These are phyloP conservation scores for Conistra vaccinii DNA, from an alignment of 2,888 invertebrate genomes.

Conservation along the genomic window DNA sequence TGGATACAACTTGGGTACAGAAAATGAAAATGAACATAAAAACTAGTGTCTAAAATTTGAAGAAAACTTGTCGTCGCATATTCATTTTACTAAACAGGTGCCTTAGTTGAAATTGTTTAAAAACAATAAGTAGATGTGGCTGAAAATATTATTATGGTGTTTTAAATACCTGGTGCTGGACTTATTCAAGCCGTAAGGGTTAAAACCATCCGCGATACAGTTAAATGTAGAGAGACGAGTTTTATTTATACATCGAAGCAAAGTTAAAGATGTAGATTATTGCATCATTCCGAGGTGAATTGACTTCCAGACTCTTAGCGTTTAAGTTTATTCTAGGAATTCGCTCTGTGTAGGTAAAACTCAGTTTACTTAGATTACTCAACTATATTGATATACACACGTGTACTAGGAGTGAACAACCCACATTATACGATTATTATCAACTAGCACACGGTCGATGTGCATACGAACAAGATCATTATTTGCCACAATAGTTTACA, in stretches of 20 bases:
- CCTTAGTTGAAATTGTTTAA: neutral
- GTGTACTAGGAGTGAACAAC: slow-evolving; percentile 41
- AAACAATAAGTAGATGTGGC: neutral
- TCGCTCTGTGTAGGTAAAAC: slow-evolving; percentile 13
- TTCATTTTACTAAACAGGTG: neutral
- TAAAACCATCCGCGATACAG: slow-evolving; percentile 38
- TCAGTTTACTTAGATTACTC: slow-evolving; percentile 1
- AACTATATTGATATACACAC: slow-evolving; percentile 16
- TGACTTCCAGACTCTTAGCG: slow-evolving; percentile 21
- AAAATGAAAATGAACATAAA: neutral
- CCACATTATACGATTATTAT: slow-evolving; percentile 56
- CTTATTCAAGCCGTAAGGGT: slow-evolving; percentile 6
- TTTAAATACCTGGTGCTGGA: slow-evolving; percentile 11
- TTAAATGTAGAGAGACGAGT: slow-evolving; percentile 35
- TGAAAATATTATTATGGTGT: slow-evolving; percentile 3
- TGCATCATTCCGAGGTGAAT: slow-evolving; percentile 31
- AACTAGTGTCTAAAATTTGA: neutral
- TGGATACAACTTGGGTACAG: slow-evolving; percentile 7
- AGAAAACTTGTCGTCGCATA: neutral
- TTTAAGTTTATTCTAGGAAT: slow-evolving; percentile 16
- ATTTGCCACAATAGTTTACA: slow-evolving; percentile 31
- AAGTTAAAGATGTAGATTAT: slow-evolving; percentile 38
- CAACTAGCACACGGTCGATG: slow-evolving; percentile 55
- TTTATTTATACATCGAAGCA: slow-evolving; percentile 41
- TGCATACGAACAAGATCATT: slow-evolving; percentile 53